Percentiles rank a stretch among this genome's conserved stretches.
These are phyloP conservation scores for Tapera naevia DNA, from an alignment of 2,797 vertebrate species.

Conservation along the genomic window DNA sequence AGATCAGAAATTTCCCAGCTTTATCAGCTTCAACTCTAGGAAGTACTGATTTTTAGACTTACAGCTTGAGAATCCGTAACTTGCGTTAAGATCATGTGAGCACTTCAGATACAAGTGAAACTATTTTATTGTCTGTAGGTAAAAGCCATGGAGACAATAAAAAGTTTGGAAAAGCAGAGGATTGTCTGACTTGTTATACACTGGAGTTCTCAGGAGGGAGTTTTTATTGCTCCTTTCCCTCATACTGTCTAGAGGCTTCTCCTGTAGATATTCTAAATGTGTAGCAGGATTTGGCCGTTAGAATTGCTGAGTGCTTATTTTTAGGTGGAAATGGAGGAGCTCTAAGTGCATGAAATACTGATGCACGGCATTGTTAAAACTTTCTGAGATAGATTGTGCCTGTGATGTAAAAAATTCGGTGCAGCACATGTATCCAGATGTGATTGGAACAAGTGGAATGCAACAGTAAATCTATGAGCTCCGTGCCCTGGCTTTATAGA, in stretches of 20 bases:
- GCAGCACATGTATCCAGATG: background rate
- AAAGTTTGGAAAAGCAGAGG: background rate
- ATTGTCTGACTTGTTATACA: background rate
- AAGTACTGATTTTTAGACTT: background rate
- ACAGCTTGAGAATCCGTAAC: background rate
- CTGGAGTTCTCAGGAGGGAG: background rate
- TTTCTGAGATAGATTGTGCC: background rate
- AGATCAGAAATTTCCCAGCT: background rate
- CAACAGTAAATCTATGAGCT: background rate
- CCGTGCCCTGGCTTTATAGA: background rate
- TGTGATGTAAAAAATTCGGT: background rate
- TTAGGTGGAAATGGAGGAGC: background rate
- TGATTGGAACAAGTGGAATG: background rate
- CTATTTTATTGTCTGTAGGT: background rate
- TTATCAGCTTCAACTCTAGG: background rate
- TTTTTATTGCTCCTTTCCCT: background rate
- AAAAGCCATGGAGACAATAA: background rate
- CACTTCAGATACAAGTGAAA: background rate
- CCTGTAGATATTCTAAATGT: background rate
- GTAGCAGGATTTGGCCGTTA: background rate
- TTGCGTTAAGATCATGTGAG: background rate
- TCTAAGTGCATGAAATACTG: background rate
- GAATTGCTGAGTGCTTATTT: background rate
- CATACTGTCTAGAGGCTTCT: background rate
- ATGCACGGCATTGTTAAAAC: background rate